Evolutionary conservation across 2,797 vertebrate genomes (phyloP).

Genomic region (Crocidura indochinensis): DNA sequence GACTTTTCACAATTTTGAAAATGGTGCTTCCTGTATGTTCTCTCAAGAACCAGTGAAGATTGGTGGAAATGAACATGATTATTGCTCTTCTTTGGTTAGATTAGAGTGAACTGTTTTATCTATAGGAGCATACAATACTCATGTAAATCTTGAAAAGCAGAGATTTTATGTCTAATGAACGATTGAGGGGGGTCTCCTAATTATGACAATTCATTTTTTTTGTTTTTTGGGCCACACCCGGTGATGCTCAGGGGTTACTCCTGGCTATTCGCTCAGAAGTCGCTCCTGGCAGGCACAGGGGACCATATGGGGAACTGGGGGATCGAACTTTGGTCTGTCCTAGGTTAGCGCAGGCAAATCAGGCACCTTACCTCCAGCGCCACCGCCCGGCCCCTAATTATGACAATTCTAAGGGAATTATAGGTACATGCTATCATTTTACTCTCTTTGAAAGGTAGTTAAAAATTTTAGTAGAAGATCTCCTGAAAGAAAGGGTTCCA

Average conservation of each 20-base stretch:
- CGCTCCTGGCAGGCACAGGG: too few species aligned
- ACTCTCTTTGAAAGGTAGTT: not conserved
- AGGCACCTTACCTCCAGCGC: too few species aligned
- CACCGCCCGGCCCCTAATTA: too few species aligned
- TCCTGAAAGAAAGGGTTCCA: slow-evolving; percentile 55
- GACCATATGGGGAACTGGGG: too few species aligned
- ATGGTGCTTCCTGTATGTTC: not conserved
- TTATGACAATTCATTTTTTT: not conserved
- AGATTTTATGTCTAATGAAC: not conserved
- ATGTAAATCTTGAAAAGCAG: not conserved
- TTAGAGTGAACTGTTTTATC: not conserved
- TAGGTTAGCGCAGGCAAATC: too few species aligned
- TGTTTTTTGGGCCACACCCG: too few species aligned
- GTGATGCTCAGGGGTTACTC: too few species aligned
- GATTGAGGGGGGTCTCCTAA: not conserved
- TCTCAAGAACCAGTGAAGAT: not conserved
- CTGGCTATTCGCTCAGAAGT: too few species aligned
- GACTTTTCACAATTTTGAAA: not conserved
- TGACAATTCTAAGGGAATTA: not conserved
- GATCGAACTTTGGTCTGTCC: too few species aligned
- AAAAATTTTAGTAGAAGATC: not conserved
- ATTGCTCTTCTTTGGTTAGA: not conserved
- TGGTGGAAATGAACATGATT: not conserved
- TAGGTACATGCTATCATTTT: not conserved
- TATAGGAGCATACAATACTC: too few species aligned